phyloP scores from a whole-genome alignment of 2,797 vertebrate genomes.

The Pseudochirops corinnae region DNA sequence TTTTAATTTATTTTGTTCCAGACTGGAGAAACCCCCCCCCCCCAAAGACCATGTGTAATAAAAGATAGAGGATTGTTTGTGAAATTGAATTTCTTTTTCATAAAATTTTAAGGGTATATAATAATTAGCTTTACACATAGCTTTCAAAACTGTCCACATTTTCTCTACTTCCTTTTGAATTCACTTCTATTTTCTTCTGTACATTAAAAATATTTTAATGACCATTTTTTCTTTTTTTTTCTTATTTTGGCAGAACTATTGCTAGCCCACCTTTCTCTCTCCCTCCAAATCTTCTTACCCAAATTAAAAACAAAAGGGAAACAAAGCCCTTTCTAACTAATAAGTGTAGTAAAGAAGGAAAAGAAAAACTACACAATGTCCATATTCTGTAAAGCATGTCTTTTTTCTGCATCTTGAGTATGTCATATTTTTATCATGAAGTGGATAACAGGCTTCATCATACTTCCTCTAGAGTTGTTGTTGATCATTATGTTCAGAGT shows the following conservation, averaged over 20 bases:
- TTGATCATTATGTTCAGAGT: background rate
- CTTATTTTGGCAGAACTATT: background rate
- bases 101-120: background rate
- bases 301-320: background rate
- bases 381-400: background rate
- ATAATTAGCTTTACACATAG: background rate
- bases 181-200: background rate
- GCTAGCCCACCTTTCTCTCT: background rate
- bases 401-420: background rate
- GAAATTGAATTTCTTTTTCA: background rate
- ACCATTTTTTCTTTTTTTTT: background rate
- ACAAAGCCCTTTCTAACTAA: background rate
- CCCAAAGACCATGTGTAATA: background rate
- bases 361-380: background rate
- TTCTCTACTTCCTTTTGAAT: background rate
- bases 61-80: background rate
- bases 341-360: background rate
- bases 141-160: background rate
- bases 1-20: background rate
- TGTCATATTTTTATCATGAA: background rate
- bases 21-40: background rate
- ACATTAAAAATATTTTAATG: background rate
- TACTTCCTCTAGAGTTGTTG: background rate
- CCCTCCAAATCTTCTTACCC: background rate
- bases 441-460: background rate